Percentiles rank a stretch among this genome's conserved stretches.
Evolutionary conservation across 1,140 invertebrate genomes (phyloP).

Genomic region (Lepidurus apus): DNA sequence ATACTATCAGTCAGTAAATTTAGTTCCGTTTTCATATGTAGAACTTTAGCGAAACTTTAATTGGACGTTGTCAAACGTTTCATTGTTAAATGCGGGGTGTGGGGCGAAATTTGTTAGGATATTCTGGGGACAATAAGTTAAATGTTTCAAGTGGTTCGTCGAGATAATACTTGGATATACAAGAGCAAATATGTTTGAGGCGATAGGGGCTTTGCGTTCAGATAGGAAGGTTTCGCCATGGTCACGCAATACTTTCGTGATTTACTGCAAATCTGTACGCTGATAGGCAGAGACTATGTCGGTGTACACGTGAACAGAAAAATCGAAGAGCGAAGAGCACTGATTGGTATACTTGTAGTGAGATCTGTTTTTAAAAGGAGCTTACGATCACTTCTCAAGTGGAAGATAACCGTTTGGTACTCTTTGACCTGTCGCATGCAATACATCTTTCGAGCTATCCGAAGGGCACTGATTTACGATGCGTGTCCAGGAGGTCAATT

Average conservation of each 20-base stretch:
- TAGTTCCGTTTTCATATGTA: no score
- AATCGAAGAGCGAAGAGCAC: not conserved
- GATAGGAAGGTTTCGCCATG: not conserved
- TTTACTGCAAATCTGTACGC: not conserved
- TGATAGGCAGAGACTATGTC: not conserved
- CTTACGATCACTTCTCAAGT: not conserved
- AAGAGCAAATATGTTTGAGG: not conserved
- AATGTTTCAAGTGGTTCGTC: no score
- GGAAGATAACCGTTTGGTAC: not conserved
- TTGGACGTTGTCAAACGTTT: no score
- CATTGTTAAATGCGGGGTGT: no score
- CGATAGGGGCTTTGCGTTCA: not conserved
- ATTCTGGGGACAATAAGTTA: no score
- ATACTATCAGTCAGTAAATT: no score
- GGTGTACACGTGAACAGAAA: not conserved
- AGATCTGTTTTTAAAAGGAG: not conserved
- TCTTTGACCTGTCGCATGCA: not conserved
- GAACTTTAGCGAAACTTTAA: no score
- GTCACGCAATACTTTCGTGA: not conserved
- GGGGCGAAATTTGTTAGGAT: no score
- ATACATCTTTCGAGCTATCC: not conserved
- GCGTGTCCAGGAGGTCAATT: not conserved
- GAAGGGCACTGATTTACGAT: not conserved
- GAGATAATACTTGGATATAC: no score
- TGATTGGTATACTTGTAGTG: not conserved